Base-by-base conservation (phyloP, 1,140 invertebrate genomes). In the Drosophila sproati region DNA sequence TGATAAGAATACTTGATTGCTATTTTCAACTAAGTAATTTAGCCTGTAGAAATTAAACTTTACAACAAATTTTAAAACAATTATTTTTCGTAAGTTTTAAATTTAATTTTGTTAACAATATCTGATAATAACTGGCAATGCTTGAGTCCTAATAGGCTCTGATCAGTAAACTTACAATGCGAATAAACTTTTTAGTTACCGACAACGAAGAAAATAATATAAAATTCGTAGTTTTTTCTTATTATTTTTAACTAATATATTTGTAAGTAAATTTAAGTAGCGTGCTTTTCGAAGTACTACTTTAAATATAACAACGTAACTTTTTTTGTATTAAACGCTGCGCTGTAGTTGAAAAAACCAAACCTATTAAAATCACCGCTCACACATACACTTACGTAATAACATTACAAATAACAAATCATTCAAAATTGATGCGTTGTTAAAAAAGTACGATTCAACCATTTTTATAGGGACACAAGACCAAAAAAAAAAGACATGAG, bases 321-420 rank as follows among this genome's bases (percentile, higher is more conserved):
- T 10, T 52, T 67, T 6, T 37, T 69, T 51, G 35, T 39, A 64
- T 57, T 32, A 59, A 78, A 72, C 75, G 68, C 76, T 73, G 54
- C 69, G 77, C 77, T 56, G 34, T 56, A 78, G 77, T 73, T 79
- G 75, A 43, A 2, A 8, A 57, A 57, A n/a, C 10, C 10, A 78
- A 48, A 54, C 34, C 32, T 48, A 60, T 55, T 68, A 50, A 67
- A 57, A 57, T 57, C 35, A 39, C 28, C 77, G 74, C 67, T 47
- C 43, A 71, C 43, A 62, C 63, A 61, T 28, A 77, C 56, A 55
- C 29, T 35, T 12, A 34, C 43, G 51, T 35, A 75, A 50, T 10
- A 8, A 41, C 41, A 76, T 35, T 31, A 48, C 20, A 48, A 50
- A 28, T 50, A 50, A 32, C 29, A 54, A 4, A 35, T 37, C 12